phyloP scores from a whole-genome alignment of 2,113 vertebrate genomes.

The Platycercus adscitus region DNA sequence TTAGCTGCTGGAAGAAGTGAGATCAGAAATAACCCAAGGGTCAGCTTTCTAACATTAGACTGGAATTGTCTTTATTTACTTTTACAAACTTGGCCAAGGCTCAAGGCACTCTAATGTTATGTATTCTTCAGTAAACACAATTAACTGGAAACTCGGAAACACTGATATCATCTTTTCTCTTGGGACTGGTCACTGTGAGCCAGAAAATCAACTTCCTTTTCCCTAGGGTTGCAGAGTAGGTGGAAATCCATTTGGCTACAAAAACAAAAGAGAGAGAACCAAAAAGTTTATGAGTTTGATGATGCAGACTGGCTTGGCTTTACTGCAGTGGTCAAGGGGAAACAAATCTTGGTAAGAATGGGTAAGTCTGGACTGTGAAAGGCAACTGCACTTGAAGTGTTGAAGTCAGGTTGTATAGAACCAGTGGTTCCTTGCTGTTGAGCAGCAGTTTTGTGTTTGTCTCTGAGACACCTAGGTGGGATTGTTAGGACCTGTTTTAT shows the following conservation, averaged over 20 bases:
- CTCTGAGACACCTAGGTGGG: background rate
- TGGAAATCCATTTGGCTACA: background rate
- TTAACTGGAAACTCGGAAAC: slow-evolving; percentile 44
- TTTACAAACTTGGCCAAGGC: slow-evolving; percentile 24
- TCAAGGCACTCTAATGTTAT: slow-evolving; percentile 31
- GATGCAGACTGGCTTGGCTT: background rate
- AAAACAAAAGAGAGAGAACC: background rate
- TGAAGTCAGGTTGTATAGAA: background rate
- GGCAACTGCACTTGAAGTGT: accelerated
- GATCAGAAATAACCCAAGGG: slow-evolving; percentile 40
- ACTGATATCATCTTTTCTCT: slow-evolving; percentile 43
- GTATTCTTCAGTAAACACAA: slow-evolving; percentile 50
- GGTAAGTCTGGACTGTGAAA: background rate
- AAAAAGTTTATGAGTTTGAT: background rate
- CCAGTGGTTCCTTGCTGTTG: background rate
- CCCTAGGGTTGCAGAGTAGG: background rate
- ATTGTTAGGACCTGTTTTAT: background rate
- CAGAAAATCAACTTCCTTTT: slow-evolving; percentile 7
- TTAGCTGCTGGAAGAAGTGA: background rate
- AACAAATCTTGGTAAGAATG: background rate
- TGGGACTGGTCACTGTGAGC: background rate
- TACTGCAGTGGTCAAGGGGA: background rate
- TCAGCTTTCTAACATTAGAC: slow-evolving; percentile 36
- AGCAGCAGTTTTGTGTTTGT: background rate
- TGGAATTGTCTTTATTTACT: slow-evolving; percentile 57